Base-by-base conservation (phyloP, 2,888 invertebrate genomes). In the Saturnia pavonia region DNA sequence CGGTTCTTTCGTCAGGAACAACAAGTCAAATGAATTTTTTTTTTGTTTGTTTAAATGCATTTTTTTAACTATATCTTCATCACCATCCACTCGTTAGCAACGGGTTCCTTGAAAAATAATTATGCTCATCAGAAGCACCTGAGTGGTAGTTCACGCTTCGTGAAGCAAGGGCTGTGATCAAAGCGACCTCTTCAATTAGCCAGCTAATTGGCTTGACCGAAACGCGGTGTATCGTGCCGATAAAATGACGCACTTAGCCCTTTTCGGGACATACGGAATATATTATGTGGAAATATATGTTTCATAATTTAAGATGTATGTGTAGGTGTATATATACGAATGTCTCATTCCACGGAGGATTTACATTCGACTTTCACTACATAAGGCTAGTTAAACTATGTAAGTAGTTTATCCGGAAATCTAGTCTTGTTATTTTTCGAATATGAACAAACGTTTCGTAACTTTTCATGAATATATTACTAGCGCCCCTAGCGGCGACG, bases 131-230 rank as follows among this genome's bases (percentile, higher is more conserved):
- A 70, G 67, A 63, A 69, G 78, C 85, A 86, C 83, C 86, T 85
- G 79, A 74, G 77, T 74, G 71, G 74, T 74, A 74, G 78, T 74
- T 72, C 79, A 77, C 87, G 91, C 86, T 72, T 78, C 82, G 82
- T 74, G 76, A 79, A 74, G 84, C 88, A 88, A 84, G 88, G 83
- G 82, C 74, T 74, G 75, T 78, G 83, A 88, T 91, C 90, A 89
- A 91, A 92, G 90, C 81, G 72, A 73, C 73, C 78, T 79, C 88
- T 88, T 85, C 85, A 88, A 87, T 89, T 86, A 85, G 77, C 80
- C 76, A 78, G 77, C 86, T 92, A 92, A 91, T 92, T 91, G 90
- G 89, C 90, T 91, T 91, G 92, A 91, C 91, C 91, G 82, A 72
- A 72, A 71, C 78, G 70, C 69, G 60, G 72, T 9, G 65, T 40